These are phyloP conservation scores for Pelmatolapia mariae DNA, from an alignment of 2,113 vertebrate genomes.

Conservation along the genomic window DNA sequence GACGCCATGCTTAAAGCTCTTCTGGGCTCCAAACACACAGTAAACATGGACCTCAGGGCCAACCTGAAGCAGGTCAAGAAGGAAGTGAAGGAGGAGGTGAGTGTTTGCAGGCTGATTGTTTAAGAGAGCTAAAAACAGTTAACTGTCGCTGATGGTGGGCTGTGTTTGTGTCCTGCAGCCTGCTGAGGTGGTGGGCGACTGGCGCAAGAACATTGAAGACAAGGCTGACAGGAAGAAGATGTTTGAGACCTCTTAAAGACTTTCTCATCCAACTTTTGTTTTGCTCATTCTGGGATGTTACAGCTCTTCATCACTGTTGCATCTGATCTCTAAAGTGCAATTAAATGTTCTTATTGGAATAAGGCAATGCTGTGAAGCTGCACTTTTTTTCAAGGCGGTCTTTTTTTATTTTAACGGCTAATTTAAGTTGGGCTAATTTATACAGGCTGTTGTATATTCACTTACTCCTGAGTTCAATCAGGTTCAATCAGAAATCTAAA, in stretches of 20 bases:
- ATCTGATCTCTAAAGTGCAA: neutral
- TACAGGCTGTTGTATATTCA: neutral
- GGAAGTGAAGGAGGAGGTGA: constrained; percentile 89
- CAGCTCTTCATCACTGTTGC: neutral
- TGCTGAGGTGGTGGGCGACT: constrained; percentile 38
- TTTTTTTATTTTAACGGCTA: neutral
- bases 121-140: neutral
- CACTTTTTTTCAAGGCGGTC: neutral
- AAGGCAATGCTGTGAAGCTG: neutral
- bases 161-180: constrained; percentile 8
- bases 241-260: constrained; percentile 67
- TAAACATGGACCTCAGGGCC: constrained; percentile 87
- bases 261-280: neutral
- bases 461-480: neutral
- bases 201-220: constrained; percentile 63
- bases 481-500: neutral
- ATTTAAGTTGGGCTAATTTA: neutral
- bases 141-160: neutral
- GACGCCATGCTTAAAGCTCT: constrained; percentile 89
- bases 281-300: neutral
- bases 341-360: constrained; percentile 39
- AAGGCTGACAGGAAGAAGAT: constrained; percentile 68
- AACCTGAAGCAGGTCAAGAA: constrained; percentile 99
- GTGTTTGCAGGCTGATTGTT: neutral
- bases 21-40: constrained; percentile 62